Conservation (phyloP, 2,888 invertebrate species). For the Glomeris marginata region DNA sequence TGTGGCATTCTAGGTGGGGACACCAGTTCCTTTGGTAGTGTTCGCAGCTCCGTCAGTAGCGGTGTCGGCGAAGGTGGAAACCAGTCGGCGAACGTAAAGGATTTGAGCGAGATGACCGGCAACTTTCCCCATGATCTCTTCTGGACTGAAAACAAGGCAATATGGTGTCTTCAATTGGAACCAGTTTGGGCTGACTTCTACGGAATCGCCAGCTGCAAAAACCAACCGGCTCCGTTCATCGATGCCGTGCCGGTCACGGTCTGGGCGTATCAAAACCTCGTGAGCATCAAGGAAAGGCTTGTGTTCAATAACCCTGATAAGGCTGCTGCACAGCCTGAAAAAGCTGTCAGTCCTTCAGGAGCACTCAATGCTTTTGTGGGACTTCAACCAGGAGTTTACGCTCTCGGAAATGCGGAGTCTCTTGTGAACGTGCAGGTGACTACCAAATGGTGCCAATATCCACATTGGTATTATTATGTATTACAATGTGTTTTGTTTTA, state of each 20-base stretch:
- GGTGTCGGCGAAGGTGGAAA: no score
- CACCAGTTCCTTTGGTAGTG: no score
- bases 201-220: conserved; percentile 51
- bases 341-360: no score
- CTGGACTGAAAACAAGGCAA: conserved; percentile 71
- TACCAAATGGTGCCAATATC: no score
- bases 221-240: conserved; percentile 31
- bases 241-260: conserved; percentile 64
- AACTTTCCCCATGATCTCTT: conserved; percentile 34
- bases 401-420: conserved; percentile 64
- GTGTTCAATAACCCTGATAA: no score
- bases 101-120: background rate
- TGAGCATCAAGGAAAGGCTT: no score
- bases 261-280: conserved; percentile 54
- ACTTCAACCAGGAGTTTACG: conserved; percentile 44
- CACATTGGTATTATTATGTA: no score
- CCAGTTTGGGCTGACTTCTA: conserved; percentile 88
- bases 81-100: background rate
- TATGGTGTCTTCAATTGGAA: conserved; percentile 74
- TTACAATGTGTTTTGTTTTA: no score
- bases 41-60: no score
- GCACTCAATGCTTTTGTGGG: no score
- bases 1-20: no score
- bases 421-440: conserved; percentile 67
- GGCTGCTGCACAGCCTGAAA: no score